phyloP scores from a whole-genome alignment of 2,888 invertebrate species.

The Eubasilissa splendida region DNA sequence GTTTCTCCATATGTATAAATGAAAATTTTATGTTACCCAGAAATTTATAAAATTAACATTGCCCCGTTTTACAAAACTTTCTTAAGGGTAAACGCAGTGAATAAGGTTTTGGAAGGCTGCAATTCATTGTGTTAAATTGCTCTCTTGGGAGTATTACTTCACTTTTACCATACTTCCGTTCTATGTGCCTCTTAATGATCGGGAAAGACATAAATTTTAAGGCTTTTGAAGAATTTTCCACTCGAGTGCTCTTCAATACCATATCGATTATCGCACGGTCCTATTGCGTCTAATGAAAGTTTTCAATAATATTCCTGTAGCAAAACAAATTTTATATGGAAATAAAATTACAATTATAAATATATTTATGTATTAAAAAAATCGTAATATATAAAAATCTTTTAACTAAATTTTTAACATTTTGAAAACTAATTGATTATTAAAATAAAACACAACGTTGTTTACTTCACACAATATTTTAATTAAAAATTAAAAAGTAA shows the following conservation, averaged over 20 bases:
- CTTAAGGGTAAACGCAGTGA: too few species aligned
- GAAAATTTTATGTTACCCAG: too few species aligned
- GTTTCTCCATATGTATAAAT: too few species aligned
- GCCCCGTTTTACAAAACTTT: too few species aligned
- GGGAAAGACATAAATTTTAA: conserved; percentile 5
- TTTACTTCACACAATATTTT: too few species aligned
- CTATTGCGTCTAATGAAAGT: neutral
- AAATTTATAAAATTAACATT: too few species aligned
- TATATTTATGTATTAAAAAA: neutral
- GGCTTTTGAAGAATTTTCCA: conserved; percentile 1
- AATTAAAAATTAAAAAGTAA: too few species aligned
- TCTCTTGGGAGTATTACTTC: neutral
- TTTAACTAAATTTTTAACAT: too few species aligned
- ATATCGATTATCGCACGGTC: neutral
- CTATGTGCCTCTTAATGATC: conserved; percentile 2
- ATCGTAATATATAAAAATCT: neutral
- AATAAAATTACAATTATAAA: neutral
- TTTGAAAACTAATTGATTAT: too few species aligned
- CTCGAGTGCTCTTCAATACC: neutral
- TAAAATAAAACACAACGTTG: too few species aligned
- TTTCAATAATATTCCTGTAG: neutral
- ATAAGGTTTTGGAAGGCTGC: neutral
- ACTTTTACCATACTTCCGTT: neutral
- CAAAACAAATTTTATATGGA: neutral
- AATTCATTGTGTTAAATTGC: neutral